Conservation (phyloP, 2,113 vertebrate genomes). For the Panurus biarmicus region DNA sequence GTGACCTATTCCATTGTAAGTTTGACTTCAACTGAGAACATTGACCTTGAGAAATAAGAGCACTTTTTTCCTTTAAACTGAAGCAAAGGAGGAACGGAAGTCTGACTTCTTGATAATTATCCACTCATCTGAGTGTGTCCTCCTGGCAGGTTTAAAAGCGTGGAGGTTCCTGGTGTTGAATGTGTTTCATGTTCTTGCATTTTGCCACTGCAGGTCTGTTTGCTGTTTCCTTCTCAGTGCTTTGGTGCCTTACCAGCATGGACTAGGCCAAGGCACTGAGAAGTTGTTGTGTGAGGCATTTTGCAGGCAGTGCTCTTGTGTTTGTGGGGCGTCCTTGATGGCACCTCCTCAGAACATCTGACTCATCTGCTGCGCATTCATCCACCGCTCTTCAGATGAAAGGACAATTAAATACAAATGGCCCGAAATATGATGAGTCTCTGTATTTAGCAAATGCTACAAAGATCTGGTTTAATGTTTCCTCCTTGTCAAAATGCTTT, state of each 20-base stretch:
- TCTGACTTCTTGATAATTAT: neutral
- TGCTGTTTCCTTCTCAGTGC: neutral
- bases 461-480: slow-evolving; percentile 33
- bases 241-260: neutral
- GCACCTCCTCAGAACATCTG: slow-evolving; percentile 46
- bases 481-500: slow-evolving; percentile 29
- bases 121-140: neutral
- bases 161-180: neutral
- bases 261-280: neutral
- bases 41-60: neutral
- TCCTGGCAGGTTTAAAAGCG: neutral
- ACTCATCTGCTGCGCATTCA: slow-evolving; percentile 47
- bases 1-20: neutral
- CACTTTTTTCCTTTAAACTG: neutral
- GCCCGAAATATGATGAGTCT: slow-evolving; percentile 23
- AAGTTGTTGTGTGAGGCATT: neutral
- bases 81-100: neutral
- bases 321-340: slow-evolving; percentile 14
- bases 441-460: slow-evolving; percentile 44
- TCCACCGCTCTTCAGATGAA: slow-evolving; percentile 32
- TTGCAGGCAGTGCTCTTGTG: neutral
- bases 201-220: neutral
- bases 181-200: neutral
- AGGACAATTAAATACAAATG: slow-evolving; percentile 48
- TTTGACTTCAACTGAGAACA: neutral